Conservation (phyloP, 2,797 vertebrate genomes). For the Cheirogaleus major region DNA sequence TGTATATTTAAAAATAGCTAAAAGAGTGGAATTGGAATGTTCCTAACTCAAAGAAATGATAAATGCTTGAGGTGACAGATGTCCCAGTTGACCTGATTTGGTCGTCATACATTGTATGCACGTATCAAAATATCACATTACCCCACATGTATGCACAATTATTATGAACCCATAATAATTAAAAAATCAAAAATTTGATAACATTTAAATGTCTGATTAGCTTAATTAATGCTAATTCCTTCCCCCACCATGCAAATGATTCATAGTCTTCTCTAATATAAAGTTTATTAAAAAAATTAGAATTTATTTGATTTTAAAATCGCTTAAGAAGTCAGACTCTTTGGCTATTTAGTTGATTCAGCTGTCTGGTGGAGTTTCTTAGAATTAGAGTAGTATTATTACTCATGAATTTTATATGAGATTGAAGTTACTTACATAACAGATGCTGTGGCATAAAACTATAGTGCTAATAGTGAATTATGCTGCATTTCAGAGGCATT, state of each 20-base stretch:
- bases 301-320: constrained; percentile 52
- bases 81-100: not conserved
- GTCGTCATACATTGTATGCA: not conserved
- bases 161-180: not conserved
- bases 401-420: constrained; percentile 55
- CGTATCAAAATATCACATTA: not conserved
- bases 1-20: not conserved
- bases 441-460: not conserved
- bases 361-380: not conserved
- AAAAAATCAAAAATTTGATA: not conserved
- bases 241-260: not conserved
- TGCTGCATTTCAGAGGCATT: not conserved
- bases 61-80: not conserved
- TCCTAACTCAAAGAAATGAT: not conserved
- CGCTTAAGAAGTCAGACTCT: constrained; percentile 4
- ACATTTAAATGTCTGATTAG: not conserved
- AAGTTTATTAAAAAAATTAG: constrained; percentile 46
- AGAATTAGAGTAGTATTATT: constrained; percentile 4
- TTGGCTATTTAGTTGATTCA: constrained; percentile 25
- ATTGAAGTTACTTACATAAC: constrained; percentile 52
- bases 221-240: constrained; percentile 23
- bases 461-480: constrained; percentile 4
- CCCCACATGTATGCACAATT: not conserved
- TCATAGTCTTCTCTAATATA: not conserved
- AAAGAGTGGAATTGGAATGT: not conserved